Conservation (phyloP, 2,113 vertebrate species). For the Sylvia atricapilla region DNA sequence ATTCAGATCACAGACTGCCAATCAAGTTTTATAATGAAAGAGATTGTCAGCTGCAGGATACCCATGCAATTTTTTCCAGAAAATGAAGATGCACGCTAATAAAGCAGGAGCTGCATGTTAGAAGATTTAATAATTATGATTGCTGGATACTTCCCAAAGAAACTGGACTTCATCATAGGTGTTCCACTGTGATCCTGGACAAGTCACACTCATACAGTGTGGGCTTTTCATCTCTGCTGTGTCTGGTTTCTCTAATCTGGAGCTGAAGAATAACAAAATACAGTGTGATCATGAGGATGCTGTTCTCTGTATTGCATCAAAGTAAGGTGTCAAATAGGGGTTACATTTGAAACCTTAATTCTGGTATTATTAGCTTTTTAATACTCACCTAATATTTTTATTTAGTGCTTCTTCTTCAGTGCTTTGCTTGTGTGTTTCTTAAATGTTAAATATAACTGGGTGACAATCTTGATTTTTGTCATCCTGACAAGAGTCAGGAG, state of each 20-base stretch:
- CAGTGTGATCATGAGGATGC: background rate
- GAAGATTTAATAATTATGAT: background rate
- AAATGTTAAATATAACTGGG: background rate
- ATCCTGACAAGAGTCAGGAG: background rate
- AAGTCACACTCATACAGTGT: background rate
- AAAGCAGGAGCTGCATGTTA: background rate
- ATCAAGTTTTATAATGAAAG: slow-evolving; percentile 13
- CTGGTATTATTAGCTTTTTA: background rate
- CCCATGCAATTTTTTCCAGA: background rate
- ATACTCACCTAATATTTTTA: background rate
- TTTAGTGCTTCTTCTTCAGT: background rate
- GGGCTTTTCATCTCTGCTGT: background rate
- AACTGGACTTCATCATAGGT: background rate
- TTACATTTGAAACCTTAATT: background rate
- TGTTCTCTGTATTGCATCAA: background rate
- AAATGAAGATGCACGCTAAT: background rate
- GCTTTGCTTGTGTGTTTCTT: background rate
- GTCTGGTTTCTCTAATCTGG: background rate
- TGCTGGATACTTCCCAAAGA: background rate
- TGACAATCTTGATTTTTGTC: background rate
- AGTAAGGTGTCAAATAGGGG: fast-evolving
- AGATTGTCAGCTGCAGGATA: background rate
- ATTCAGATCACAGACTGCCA: background rate
- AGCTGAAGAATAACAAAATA: background rate
- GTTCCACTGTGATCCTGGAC: background rate